These are phyloP conservation scores for Catajapyx aquilonaris DNA, from an alignment of 1,140 invertebrate genomes.

Conservation along the genomic window DNA sequence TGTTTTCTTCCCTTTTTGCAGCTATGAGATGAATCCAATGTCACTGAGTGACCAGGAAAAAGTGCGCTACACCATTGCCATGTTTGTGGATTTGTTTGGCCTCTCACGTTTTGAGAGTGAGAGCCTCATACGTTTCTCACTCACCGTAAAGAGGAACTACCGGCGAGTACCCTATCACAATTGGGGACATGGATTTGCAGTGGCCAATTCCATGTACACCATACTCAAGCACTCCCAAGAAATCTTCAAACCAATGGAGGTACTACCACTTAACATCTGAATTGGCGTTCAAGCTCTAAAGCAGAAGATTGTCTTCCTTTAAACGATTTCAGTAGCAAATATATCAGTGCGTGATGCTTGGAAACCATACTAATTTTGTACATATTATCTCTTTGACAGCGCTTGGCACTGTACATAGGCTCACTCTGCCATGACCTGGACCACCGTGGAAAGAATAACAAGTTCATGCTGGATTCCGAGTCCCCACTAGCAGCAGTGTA, in stretches of 20 bases:
- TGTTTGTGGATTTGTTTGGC: constrained; percentile 56
- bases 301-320: no score
- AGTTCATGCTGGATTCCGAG: constrained; percentile 60
- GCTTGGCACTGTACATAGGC: constrained; percentile 50
- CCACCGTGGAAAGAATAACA: constrained; percentile 62
- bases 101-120: constrained; percentile 32
- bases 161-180: constrained; percentile 63
- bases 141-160: constrained; percentile 69
- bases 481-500: constrained; percentile 62
- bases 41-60: constrained; percentile 41
- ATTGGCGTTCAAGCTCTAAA: no score
- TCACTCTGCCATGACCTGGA: constrained; percentile 67
- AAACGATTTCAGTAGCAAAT: no score
- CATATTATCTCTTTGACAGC: constrained; percentile 23
- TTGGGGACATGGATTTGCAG: constrained; percentile 66
- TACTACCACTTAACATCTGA: no score
- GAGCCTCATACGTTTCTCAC: constrained; percentile 42
- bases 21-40: constrained; percentile 52
- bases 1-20: constrained; percentile 16
- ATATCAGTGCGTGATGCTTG: no score
- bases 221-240: constrained; percentile 38
- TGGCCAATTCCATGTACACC: constrained; percentile 60
- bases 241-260: constrained; percentile 35
- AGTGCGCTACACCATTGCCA: constrained; percentile 40
- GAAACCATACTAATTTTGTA: not conserved